Evolutionary conservation across 2,888 invertebrate species (phyloP), one percentile per base, ranked within the genome.

Genomic region (Catocala fraxini): DNA sequence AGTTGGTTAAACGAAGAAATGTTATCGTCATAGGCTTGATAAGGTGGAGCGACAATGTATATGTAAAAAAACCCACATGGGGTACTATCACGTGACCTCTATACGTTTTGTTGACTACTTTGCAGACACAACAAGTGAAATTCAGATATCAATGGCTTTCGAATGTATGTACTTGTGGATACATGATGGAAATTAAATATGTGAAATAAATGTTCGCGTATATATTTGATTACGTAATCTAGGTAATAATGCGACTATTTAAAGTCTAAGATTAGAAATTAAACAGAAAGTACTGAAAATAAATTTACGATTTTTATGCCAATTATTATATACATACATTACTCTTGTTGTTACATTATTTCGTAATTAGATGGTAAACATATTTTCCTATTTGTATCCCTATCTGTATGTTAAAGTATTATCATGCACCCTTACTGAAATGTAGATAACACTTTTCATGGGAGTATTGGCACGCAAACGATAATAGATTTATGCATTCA

Each of bases 1-100:
- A 78, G 70, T 82, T 79, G 81, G 84, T 83, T 83, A 84, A 87
- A 88, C 83, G 77, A 85, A 83, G 75, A 75, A 70, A 74, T 75
- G 77, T 87, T 89, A 89, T 89, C 86, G 83, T 75, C 71, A 64
- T 68, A 53, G 67, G 59, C 70, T 73, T 81, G 86, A 88, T 88
- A 90, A 87, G 51, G 58, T 55, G 77, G 72, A 69, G 77, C 73
- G 58, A 64, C 77, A 69, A 76, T 39, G 9, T 25, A 46, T 61
- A 59, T 58, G 56, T 72, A 60, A 68, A 79, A 68, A 71, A 67
- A 75, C 63, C 59, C 62, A 65, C 59, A 82, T 78, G 80, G 72
- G 68, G 55, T 77, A 70, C 59, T 68, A 71, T 80, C 84, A 85
- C 81, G 84, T 79, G 79, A 81, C 49, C 25, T 3, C 25, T 25